These are phyloP conservation scores for Therioaphis trifolii DNA, from an alignment of 2,888 invertebrate species.

Conservation along the genomic window DNA sequence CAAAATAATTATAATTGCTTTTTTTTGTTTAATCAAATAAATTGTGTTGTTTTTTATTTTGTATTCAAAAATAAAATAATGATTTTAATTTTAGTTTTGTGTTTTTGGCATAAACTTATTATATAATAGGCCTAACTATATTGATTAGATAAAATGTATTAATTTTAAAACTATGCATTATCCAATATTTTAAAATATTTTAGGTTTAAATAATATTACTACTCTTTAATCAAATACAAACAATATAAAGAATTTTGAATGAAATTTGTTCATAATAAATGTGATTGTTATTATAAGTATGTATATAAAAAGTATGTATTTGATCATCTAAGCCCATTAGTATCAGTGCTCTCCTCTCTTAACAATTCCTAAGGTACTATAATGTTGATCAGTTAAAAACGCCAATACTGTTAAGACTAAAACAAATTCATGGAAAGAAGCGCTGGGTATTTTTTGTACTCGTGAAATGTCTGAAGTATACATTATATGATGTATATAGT, in stretches of 20 bases:
- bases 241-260: constrained; percentile 37
- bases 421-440: no score
- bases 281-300: no score
- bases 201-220: constrained; percentile 21
- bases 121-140: constrained; percentile 32
- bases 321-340: no score
- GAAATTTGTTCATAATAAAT: constrained; percentile 40
- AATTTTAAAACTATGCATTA: constrained; percentile 30
- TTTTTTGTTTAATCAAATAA: constrained; percentile 31
- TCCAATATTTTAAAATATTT: constrained; percentile 39
- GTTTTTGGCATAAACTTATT: background rate
- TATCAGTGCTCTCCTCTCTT: no score
- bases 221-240: constrained; percentile 30
- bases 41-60: constrained; percentile 38
- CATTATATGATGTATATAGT: no score
- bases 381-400: no score
- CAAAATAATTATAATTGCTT: constrained; percentile 23
- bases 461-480: no score
- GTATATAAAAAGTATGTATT: no score
- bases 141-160: constrained; percentile 50
- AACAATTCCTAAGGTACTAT: no score
- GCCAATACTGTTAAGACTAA: no score
- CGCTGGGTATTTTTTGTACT: no score
- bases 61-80: constrained; percentile 26
- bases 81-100: constrained; percentile 36